phyloP scores from a whole-genome alignment of 2,113 vertebrate genomes.

The Nicator chloris region DNA sequence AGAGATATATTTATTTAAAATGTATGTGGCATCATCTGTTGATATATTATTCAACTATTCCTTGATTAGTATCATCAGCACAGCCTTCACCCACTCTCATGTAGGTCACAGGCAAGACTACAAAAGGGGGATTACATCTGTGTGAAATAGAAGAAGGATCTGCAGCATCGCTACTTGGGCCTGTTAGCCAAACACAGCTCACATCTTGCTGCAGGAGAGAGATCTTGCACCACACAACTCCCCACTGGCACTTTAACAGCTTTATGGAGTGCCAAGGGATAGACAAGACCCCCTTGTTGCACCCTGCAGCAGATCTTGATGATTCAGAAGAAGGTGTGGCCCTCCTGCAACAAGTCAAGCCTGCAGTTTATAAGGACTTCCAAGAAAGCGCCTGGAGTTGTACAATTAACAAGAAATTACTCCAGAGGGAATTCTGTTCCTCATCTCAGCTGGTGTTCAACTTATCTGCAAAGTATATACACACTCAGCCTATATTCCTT shows the following conservation, averaged over 20 bases:
- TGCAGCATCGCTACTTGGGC: neutral
- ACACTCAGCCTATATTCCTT: neutral
- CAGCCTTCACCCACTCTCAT: neutral
- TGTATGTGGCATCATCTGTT: neutral
- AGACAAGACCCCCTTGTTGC: neutral
- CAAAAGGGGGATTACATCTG: neutral
- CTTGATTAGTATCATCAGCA: neutral
- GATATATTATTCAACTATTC: neutral
- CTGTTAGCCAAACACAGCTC: neutral
- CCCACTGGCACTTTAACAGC: neutral
- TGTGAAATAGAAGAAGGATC: neutral
- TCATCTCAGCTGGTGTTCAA: slow-evolving; percentile 1
- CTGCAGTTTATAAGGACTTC: neutral
- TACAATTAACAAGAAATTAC: slow-evolving; percentile 30
- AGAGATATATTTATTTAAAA: neutral
- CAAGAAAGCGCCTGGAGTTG: neutral
- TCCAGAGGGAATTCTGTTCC: neutral
- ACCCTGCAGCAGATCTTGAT: neutral
- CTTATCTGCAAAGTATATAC: neutral
- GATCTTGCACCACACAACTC: neutral
- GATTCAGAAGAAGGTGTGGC: neutral
- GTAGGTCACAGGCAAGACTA: neutral
- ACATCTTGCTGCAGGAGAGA: neutral
- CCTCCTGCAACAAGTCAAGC: neutral
- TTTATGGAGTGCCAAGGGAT: neutral